phyloP scores from a whole-genome alignment of 2,888 invertebrate species.

The Drosophila pseudotakahashii region DNA sequence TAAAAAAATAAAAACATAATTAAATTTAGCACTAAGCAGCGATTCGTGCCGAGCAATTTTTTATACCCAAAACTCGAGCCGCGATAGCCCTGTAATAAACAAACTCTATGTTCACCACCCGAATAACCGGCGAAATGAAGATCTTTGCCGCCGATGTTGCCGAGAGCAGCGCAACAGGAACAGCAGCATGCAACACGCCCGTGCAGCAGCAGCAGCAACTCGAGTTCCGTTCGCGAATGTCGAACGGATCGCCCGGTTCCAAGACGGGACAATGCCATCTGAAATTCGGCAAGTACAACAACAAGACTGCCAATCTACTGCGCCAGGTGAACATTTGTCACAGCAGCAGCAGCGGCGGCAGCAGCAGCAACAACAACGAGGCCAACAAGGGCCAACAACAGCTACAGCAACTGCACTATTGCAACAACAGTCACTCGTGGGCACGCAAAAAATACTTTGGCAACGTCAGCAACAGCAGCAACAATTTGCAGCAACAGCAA shows the following conservation, averaged over 20 bases:
- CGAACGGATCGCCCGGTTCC: slow-evolving; percentile 26
- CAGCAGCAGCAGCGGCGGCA: slow-evolving; percentile 40
- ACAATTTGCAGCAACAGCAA: slow-evolving; percentile 23
- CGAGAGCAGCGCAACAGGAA: slow-evolving; percentile 20
- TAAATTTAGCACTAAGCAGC: slow-evolving; percentile 23
- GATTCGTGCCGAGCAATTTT: slow-evolving; percentile 46
- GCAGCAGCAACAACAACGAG: slow-evolving; percentile 32
- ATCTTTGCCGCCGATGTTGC: slow-evolving; percentile 70
- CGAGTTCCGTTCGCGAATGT: slow-evolving; percentile 54
- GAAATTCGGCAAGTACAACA: slow-evolving; percentile 55
- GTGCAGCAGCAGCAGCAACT: slow-evolving; percentile 55
- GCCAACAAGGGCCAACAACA: slow-evolving; percentile 13
- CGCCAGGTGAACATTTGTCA: slow-evolving; percentile 37
- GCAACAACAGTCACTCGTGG: slow-evolving; percentile 44
- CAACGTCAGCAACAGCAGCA: slow-evolving; percentile 32
- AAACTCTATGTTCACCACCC: slow-evolving; percentile 53
- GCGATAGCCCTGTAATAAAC: neutral
- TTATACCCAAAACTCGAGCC: slow-evolving; percentile 38
- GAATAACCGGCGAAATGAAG: slow-evolving; percentile 64
- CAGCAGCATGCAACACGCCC: slow-evolving; percentile 40
- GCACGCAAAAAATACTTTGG: slow-evolving; percentile 59
- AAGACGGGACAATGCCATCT: slow-evolving; percentile 38
- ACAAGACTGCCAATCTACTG: slow-evolving; percentile 47
- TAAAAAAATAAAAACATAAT: slow-evolving; percentile 20
- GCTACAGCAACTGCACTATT: slow-evolving; percentile 18